phyloP scores from a whole-genome alignment of 2,888 invertebrate genomes.

The Lampropteryx suffumata region DNA sequence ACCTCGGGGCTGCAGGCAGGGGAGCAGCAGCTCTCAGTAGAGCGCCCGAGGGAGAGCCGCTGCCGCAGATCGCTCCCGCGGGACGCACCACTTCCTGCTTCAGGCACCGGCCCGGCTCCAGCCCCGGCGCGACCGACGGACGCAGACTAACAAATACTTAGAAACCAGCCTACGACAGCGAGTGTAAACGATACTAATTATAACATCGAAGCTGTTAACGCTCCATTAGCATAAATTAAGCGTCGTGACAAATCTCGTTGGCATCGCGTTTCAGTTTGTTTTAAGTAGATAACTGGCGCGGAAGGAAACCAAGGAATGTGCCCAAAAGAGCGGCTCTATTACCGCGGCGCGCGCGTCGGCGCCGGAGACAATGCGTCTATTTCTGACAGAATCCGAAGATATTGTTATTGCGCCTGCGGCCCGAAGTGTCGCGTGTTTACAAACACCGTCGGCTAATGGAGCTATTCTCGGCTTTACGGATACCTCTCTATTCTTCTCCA shows the following conservation, averaged over 20 bases:
- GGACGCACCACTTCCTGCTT: slow-evolving; percentile 12
- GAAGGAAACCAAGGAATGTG: slow-evolving; percentile 55
- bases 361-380: slow-evolving; percentile 44
- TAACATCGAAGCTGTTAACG: slow-evolving; percentile 61
- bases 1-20: slow-evolving; percentile 1
- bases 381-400: slow-evolving; percentile 22
- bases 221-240: slow-evolving; percentile 74
- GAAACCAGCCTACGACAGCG: too few species aligned
- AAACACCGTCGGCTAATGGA: slow-evolving; percentile 67
- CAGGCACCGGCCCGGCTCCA: too few species aligned
- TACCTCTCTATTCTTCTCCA: slow-evolving; percentile 35
- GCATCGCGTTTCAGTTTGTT: slow-evolving; percentile 52
- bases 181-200: slow-evolving; percentile 51
- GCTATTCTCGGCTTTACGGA: slow-evolving; percentile 52
- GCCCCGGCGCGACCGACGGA: too few species aligned
- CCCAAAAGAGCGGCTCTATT: slow-evolving; percentile 28
- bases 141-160: too few species aligned
- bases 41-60: slow-evolving; percentile 7
- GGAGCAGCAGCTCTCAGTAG: too few species aligned
- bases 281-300: slow-evolving; percentile 47
- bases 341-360: slow-evolving; percentile 34
- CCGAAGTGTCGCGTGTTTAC: slow-evolving; percentile 57
- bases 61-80: slow-evolving; percentile 16
- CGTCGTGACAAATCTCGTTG: slow-evolving; percentile 62
- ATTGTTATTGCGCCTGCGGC: slow-evolving; percentile 16